phyloP scores from a whole-genome alignment of 2,888 invertebrate species.

The Heterodera filipjevi region DNA sequence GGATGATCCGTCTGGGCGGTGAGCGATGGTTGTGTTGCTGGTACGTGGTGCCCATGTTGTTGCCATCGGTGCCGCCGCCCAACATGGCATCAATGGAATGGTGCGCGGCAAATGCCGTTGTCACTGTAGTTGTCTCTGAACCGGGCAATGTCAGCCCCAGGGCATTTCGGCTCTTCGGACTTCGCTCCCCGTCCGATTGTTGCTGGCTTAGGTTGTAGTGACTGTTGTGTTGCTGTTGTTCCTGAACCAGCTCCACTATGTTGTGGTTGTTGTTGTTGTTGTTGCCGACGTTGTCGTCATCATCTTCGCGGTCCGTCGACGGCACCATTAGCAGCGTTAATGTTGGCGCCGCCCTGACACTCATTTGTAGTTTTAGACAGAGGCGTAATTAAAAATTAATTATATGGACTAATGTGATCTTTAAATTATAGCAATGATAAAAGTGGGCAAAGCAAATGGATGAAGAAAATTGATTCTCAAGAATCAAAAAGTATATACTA shows the following conservation, averaged over 20 bases:
- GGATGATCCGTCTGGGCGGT: constrained; percentile 1
- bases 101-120: not conserved
- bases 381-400: not conserved
- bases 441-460: no score
- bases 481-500: no score
- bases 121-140: not conserved
- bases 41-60: no score
- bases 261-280: no score
- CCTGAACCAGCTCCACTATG: not conserved
- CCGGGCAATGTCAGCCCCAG: constrained; percentile 16
- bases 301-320: not conserved
- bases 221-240: not conserved
- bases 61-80: not conserved
- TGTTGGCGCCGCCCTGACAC: not conserved
- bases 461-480: no score
- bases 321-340: not conserved
- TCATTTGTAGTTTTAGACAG: not conserved
- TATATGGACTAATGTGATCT: not conserved
- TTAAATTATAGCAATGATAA: no score
- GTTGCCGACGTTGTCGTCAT: no score
- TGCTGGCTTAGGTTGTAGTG: not conserved
- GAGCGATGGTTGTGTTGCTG: not conserved
- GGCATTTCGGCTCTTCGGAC: not conserved
- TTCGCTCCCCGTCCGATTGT: constrained; percentile 8
- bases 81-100: constrained; percentile 17